These are phyloP conservation scores for Paraplagusia blochii DNA, from an alignment of 2,113 vertebrate genomes.

Conservation along the genomic window DNA sequence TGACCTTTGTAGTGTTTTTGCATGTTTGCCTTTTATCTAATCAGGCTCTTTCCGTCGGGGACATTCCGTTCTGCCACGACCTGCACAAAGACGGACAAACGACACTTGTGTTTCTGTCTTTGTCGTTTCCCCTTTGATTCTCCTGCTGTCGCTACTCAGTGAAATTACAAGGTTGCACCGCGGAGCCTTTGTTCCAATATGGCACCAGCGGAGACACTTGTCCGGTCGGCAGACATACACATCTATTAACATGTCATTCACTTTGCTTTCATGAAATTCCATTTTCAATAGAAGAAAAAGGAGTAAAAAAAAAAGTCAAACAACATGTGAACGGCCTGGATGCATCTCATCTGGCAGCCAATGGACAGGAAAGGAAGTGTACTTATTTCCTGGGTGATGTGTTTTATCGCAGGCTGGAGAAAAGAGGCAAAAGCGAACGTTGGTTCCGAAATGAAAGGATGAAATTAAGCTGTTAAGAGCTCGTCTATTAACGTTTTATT, in stretches of 20 bases:
- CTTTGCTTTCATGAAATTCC: slow-evolving; percentile 65
- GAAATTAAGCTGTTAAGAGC: neutral
- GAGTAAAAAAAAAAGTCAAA: slow-evolving; percentile 33
- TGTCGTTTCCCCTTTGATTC: slow-evolving; percentile 63
- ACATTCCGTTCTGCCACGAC: slow-evolving; percentile 59
- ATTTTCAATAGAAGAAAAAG: slow-evolving; percentile 56
- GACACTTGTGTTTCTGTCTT: slow-evolving; percentile 39
- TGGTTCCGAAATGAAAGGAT: slow-evolving; percentile 12
- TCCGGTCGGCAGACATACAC: slow-evolving; percentile 58
- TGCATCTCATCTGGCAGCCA: slow-evolving; percentile 16
- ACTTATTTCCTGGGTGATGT: slow-evolving; percentile 21
- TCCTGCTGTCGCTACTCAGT: slow-evolving; percentile 29
- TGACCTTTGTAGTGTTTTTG: slow-evolving; percentile 77
- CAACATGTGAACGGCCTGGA: slow-evolving; percentile 54
- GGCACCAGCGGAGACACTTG: slow-evolving; percentile 44
- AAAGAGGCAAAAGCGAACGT: slow-evolving; percentile 37
- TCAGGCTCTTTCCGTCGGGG: slow-evolving; percentile 68
- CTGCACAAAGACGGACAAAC: slow-evolving; percentile 38
- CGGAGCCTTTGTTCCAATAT: slow-evolving; percentile 38
- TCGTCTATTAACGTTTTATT: neutral
- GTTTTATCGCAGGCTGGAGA: slow-evolving; percentile 31
- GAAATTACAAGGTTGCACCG: slow-evolving; percentile 59
- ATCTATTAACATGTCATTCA: slow-evolving; percentile 67
- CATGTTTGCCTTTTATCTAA: slow-evolving; percentile 75
- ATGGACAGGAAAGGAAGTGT: slow-evolving; percentile 20